Percentiles rank a stretch among this genome's conserved stretches.
These are phyloP conservation scores for Benitochromis conjunctus DNA, from an alignment of 2,113 vertebrate genomes.

Conservation along the genomic window DNA sequence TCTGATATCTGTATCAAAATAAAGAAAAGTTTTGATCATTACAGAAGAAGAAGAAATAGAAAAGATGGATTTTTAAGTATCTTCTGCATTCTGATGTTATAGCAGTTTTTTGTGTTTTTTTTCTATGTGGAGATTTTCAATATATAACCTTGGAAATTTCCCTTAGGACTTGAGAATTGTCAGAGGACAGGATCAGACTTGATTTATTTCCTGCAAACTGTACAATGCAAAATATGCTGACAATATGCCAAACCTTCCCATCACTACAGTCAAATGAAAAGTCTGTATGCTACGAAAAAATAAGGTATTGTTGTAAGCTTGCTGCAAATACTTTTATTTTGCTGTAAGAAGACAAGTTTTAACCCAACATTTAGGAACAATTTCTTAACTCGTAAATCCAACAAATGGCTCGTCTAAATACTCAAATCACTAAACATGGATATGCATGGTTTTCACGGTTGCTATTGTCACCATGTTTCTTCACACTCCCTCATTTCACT, in stretches of 20 bases:
- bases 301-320: background rate
- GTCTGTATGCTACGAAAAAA: background rate
- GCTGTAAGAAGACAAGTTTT: background rate
- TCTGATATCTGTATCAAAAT: background rate
- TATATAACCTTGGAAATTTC: slow-evolving; percentile 43
- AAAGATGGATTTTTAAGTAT: background rate
- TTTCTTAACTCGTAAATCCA: background rate
- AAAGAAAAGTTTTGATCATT: background rate
- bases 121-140: background rate
- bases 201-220: slow-evolving; percentile 36
- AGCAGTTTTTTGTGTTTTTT: background rate
- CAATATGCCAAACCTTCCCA: slow-evolving; percentile 9
- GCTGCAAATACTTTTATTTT: background rate
- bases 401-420: background rate
- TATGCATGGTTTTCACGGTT: background rate
- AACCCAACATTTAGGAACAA: background rate
- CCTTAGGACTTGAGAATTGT: slow-evolving; percentile 1
- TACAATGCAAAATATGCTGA: slow-evolving; percentile 25
- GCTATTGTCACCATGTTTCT: background rate
- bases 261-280: background rate
- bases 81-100: background rate
- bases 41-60: background rate
- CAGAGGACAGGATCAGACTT: slow-evolving; percentile 38
- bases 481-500: background rate
- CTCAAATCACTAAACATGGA: background rate